Base-by-base conservation (phyloP, 2,888 invertebrate species). In the Isoperla grammatica region DNA sequence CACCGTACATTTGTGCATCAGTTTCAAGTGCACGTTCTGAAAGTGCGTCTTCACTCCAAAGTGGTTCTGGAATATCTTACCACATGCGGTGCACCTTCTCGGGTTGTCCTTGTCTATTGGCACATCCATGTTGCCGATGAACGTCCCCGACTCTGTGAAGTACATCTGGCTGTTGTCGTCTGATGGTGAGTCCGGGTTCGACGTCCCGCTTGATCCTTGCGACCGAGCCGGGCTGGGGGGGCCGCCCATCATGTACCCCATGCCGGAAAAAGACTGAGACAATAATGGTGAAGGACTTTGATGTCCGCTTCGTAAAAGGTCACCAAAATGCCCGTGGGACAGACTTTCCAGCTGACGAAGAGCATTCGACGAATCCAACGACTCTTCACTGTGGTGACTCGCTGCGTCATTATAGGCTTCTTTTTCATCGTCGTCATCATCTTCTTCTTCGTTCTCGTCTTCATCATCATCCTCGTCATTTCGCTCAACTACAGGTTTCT, bases 11-110 rank as follows among this genome's bases (percentile, higher is more conserved):
- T 90, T 91, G 76, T 95, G 95, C 88, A 95, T 92, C 62, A 95
- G 77, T 76, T 96, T 96, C 56, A 96, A 83, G 75, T 97, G 96
- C 9, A 93, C 90, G 74, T 92, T 95, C 78, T 95, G 95, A 74
- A 94, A 96, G 73, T 97, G 97, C 1, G 91, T 90, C 76, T 95
- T 95, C 20, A 95, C 86, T 54, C 91, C 89, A 72, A 94, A 95
- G 69, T 92, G 88, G 71, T 94, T 96, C 74, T 91, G 93, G 75
- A 95, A 96, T 70, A 90, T 82, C 76, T 95, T 94, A 6, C 91
- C 92, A 73, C 97, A 97, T 35, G 91, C 90, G 2, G 90, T 86
- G 75, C 96, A 97, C 68, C 89, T 85, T 39, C 90, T 80, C 0
- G 95, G 95, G 74, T 95, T 94, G 67, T 95, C 94, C 70, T 88